Evolutionary conservation across 2,888 invertebrate genomes (phyloP).

Genomic region (Lathronympha strigana): DNA sequence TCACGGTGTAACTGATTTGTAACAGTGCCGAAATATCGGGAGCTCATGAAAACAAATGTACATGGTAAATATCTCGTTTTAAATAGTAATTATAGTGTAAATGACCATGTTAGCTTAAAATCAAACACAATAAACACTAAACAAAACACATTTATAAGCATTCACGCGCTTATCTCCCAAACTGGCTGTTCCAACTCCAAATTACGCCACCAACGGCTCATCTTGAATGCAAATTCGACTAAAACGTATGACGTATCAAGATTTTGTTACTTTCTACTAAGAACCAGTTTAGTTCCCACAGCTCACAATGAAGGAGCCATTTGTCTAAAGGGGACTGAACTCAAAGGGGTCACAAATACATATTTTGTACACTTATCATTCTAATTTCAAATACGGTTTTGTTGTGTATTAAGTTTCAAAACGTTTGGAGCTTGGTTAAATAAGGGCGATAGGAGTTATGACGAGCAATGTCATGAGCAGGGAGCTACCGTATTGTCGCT

Average conservation of each 20-base stretch:
- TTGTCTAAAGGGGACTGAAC: constrained; percentile 56
- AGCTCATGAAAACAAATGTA: too few species aligned
- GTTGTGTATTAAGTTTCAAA: constrained; percentile 38
- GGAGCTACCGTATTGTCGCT: too few species aligned
- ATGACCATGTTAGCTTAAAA: too few species aligned
- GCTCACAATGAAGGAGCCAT: constrained; percentile 57
- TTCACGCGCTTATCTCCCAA: constrained; percentile 17
- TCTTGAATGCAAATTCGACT: constrained; percentile 28
- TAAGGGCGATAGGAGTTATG: not conserved
- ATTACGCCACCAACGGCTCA: constrained; percentile 18
- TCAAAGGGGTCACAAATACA: constrained; percentile 45
- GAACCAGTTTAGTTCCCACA: constrained; percentile 44
- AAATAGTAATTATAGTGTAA: too few species aligned
- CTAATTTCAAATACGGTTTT: constrained; percentile 23
- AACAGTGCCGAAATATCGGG: too few species aligned
- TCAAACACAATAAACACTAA: too few species aligned
- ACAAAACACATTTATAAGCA: not conserved
- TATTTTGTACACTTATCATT: constrained; percentile 36
- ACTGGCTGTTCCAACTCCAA: constrained; percentile 16
- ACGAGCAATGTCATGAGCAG: too few species aligned
- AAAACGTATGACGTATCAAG: constrained; percentile 23
- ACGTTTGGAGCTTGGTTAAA: not conserved
- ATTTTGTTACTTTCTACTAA: constrained; percentile 29
- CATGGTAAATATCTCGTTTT: too few species aligned
- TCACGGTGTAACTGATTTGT: too few species aligned